Percentiles rank a stretch among this genome's conserved stretches.
phyloP scores from a whole-genome alignment of 2,888 invertebrate genomes.

The Drosophila vallismaia region DNA sequence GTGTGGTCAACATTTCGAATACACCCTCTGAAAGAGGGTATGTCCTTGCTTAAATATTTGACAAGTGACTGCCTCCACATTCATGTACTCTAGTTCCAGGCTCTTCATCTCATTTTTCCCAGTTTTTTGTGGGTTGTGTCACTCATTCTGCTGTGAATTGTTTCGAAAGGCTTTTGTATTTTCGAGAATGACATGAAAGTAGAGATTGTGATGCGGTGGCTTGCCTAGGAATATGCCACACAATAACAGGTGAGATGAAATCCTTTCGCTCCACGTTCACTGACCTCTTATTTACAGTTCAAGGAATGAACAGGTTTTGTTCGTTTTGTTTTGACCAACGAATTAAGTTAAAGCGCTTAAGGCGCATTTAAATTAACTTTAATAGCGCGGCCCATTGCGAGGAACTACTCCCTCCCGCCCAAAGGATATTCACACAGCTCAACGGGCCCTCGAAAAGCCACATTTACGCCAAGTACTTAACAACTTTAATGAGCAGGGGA shows the following conservation, averaged over 20 bases:
- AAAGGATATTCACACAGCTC: background rate
- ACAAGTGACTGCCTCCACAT: slow-evolving; percentile 20
- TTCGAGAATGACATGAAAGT: slow-evolving; percentile 25
- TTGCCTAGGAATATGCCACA: slow-evolving; percentile 1
- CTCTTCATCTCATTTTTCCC: background rate
- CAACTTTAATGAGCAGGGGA: slow-evolving; percentile 71
- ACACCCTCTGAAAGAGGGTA: background rate
- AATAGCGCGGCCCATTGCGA: slow-evolving; percentile 42
- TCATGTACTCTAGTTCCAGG: slow-evolving; percentile 8
- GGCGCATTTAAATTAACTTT: slow-evolving; percentile 72
- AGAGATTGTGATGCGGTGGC: slow-evolving; percentile 29
- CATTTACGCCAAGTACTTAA: slow-evolving; percentile 74
- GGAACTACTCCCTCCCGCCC: slow-evolving; percentile 19
- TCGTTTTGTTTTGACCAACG: slow-evolving; percentile 37
- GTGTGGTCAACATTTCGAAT: too few species aligned
- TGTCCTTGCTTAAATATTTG: slow-evolving; percentile 10
- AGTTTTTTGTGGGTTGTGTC: slow-evolving; percentile 11
- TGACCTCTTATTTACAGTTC: slow-evolving; percentile 18
- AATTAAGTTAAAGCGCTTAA: slow-evolving; percentile 56
- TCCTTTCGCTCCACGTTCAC: slow-evolving; percentile 16
- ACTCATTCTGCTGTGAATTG: slow-evolving; percentile 35
- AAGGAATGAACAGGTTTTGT: slow-evolving; percentile 7
- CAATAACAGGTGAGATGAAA: slow-evolving; percentile 19
- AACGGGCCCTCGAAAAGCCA: slow-evolving; percentile 40
- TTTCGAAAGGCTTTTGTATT: slow-evolving; percentile 33